Evolutionary conservation across 1,140 invertebrate species (phyloP).

Genomic region (Wasmannia auropunctata): DNA sequence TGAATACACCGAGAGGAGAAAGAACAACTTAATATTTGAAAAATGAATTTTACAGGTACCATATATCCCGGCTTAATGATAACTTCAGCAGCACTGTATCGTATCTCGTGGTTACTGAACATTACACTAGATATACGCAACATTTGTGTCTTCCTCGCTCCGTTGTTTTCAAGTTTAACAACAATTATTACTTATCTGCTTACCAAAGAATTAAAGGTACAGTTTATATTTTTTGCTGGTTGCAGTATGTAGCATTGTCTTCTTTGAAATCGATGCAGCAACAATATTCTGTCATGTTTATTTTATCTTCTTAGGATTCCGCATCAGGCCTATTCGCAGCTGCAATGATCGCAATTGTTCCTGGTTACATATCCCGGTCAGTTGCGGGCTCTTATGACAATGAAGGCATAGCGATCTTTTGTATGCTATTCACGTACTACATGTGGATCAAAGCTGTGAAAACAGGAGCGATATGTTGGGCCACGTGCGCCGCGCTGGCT

Average conservation of each 20-base stretch:
- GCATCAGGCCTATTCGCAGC: constrained; percentile 97
- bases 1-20: neutral
- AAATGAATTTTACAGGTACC: constrained; percentile 85
- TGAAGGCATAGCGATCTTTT: constrained; percentile 99
- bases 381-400: constrained; percentile 99
- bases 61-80: constrained; percentile 99
- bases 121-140: constrained; percentile 98
- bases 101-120: constrained; percentile 95
- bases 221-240: neutral
- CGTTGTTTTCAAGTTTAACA: constrained; percentile 98
- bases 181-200: constrained; percentile 98
- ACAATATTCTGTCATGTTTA: neutral
- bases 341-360: constrained; percentile 98
- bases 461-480: constrained; percentile 97
- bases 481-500: constrained; percentile 94
- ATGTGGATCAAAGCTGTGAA: constrained; percentile 99
- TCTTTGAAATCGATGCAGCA: neutral
- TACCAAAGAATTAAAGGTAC: constrained; percentile 97
- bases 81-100: constrained; percentile 96
- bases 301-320: constrained; percentile 88
- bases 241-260: neutral
- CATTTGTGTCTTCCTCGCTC: constrained; percentile 99
- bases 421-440: constrained; percentile 98
- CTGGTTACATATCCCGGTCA: constrained; percentile 98
- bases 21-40: constrained; percentile 21